Percentiles rank a stretch among this genome's conserved stretches.
Evolutionary conservation across 2,888 invertebrate genomes (phyloP).

Genomic region (Chelonus formosanus): DNA sequence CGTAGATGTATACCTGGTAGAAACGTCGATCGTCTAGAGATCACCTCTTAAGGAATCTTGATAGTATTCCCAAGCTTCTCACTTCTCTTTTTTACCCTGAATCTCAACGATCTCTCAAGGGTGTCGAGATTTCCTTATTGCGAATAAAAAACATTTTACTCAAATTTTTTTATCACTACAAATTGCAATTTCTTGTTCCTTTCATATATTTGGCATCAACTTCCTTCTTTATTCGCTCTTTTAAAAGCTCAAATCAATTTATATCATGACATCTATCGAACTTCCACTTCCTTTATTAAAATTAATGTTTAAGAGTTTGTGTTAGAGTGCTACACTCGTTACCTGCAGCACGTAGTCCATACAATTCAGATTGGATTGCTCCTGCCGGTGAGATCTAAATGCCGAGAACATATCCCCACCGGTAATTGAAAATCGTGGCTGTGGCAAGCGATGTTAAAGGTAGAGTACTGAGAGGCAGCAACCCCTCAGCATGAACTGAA

Average conservation of each 20-base stretch:
- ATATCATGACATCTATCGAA: conserved; percentile 10
- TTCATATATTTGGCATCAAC: no score
- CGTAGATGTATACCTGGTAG: conserved; percentile 33
- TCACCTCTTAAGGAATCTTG: conserved; percentile 34
- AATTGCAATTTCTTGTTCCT: not conserved
- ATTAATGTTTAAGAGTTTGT: conserved; percentile 31
- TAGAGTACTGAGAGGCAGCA: conserved; percentile 7
- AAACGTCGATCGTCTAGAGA: conserved; percentile 35
- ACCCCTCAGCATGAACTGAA: conserved; percentile 19
- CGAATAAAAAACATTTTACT: not conserved
- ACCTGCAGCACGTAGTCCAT: conserved; percentile 41
- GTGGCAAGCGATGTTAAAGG: conserved; percentile 32
- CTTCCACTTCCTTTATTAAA: conserved; percentile 9
- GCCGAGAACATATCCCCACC: conserved; percentile 42
- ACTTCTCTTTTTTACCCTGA: conserved; percentile 7
- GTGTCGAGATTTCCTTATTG: not conserved
- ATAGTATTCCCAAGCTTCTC: conserved; percentile 24
- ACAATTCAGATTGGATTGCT: conserved; percentile 44
- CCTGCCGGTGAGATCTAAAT: conserved; percentile 42
- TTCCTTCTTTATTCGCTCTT: no score
- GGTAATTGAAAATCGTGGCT: conserved; percentile 46
- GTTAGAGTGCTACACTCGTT: conserved; percentile 19
- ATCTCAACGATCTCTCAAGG: not conserved
- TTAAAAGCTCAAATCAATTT: conserved; percentile 17
- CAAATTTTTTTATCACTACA: not conserved